These are phyloP conservation scores for Argyresthia albistria DNA, from an alignment of 2,888 invertebrate genomes.

Conservation along the genomic window DNA sequence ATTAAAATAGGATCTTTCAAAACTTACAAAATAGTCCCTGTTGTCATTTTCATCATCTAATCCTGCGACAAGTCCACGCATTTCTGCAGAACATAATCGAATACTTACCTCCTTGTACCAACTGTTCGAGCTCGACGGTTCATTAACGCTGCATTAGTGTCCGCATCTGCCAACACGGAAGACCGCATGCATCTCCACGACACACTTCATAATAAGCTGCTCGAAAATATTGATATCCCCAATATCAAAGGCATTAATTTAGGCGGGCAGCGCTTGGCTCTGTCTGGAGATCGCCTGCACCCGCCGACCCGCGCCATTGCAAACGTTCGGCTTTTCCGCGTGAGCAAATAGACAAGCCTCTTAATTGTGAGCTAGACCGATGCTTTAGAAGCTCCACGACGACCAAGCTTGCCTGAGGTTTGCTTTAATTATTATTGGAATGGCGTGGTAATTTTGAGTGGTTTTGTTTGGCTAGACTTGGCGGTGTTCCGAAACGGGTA, in stretches of 20 bases:
- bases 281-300: constrained; percentile 17
- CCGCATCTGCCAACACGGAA: constrained; percentile 55
- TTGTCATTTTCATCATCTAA: too few relatives aligned
- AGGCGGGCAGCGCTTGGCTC: constrained; percentile 50
- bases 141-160: constrained; percentile 30
- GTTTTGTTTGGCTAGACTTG: constrained; percentile 74
- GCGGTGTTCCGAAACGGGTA: constrained; percentile 72
- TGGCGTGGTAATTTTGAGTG: constrained; percentile 69
- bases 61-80: too few relatives aligned
- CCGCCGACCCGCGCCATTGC: constrained; percentile 57
- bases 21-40: too few relatives aligned
- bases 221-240: constrained; percentile 66
- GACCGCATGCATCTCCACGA: constrained; percentile 33
- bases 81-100: too few relatives aligned
- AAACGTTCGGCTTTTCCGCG: constrained; percentile 64
- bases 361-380: constrained; percentile 65
- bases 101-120: neutral
- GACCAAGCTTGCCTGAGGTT: constrained; percentile 63
- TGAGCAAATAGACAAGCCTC: constrained; percentile 69
- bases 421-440: constrained; percentile 74
- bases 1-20: too few relatives aligned
- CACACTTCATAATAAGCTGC: constrained; percentile 59
- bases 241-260: constrained; percentile 69
- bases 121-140: constrained; percentile 25
- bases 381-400: constrained; percentile 71